Base-by-base conservation (phyloP, 2,888 invertebrate genomes). In the Netelia virgata region DNA sequence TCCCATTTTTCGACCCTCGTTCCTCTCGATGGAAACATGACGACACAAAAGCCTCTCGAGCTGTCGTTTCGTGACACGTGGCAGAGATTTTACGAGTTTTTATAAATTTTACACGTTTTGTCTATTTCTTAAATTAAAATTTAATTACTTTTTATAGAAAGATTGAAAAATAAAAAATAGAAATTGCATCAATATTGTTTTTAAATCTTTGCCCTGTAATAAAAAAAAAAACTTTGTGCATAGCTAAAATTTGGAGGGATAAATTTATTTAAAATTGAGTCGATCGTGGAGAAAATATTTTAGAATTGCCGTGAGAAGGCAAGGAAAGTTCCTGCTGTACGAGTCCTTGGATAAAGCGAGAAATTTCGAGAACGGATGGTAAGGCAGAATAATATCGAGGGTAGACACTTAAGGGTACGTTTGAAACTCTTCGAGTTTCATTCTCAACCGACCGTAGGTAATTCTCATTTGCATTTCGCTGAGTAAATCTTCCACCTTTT, bases 61-160 rank as follows among this genome's bases (percentile, higher is more conserved):
- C 66, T 10, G 66, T 79, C 68, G 23, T 43, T 66, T 76, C n/a
- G 57, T 41, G 76, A 69, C 76, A 55, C 76, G 76, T 77, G 76
- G 43, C 68, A 47, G 18, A 43, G 36, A 18, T 50, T 57, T 41
- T 63, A 1, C 28, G 23, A n/a, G 9, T 68, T 20, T 61, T 14
- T 47, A 10, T 1, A 9, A 20, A 59, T 20, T 3, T 6, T 10
- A 59, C 6, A 23, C 1, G 1, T 59, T 20, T 59, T 16, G 1
- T 63, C 36, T n/a, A 6, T 43, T 41, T 16, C 18, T 47, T 14
- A 14, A 47, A 47, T 14, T 6, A 47, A 47, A 47, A 14, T 47
- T 3, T 1, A 47, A 47, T 47, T 14, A 1, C 14, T 47, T 0
- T 14, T 47, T 10, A 47, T 14, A 47, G 47, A 6, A 36, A 36